Evolutionary conservation across 2,797 vertebrate genomes (phyloP).

Genomic region (Sebastes miniatus): DNA sequence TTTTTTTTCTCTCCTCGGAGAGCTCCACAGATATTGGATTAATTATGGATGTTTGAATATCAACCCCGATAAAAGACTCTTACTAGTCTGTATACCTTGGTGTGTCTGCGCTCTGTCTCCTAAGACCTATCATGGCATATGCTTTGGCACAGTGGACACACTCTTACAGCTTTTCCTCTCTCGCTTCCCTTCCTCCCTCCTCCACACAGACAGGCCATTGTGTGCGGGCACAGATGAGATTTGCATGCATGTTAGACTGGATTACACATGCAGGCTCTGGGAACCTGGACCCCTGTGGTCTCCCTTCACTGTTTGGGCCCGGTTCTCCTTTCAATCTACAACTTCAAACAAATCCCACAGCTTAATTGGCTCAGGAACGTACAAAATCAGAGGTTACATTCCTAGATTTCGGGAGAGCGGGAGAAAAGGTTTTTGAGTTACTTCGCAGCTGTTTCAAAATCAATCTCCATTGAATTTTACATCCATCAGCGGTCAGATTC

Average conservation of each 20-base stretch:
- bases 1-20: slow-evolving; percentile 35
- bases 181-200: slow-evolving; percentile 24
- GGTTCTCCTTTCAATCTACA: slow-evolving; percentile 50
- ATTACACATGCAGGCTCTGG: slow-evolving; percentile 83
- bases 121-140: slow-evolving; percentile 34
- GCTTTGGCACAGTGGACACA: slow-evolving; percentile 48
- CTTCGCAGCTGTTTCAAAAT: slow-evolving; percentile 33
- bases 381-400: slow-evolving; percentile 66
- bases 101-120: slow-evolving; percentile 39
- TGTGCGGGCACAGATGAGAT: slow-evolving; percentile 83
- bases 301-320: slow-evolving; percentile 50
- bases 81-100: slow-evolving; percentile 52
- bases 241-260: slow-evolving; percentile 86
- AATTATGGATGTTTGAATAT: slow-evolving; percentile 77
- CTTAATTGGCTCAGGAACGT: slow-evolving; percentile 70
- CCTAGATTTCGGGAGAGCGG: slow-evolving; percentile 29
- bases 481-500: slow-evolving; percentile 41
- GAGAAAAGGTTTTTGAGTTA: slow-evolving; percentile 9
- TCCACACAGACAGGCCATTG: slow-evolving; percentile 81
- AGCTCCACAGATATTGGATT: slow-evolving; percentile 64
- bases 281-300: slow-evolving; percentile 79
- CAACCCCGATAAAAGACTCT: slow-evolving; percentile 54
- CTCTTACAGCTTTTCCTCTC: slow-evolving; percentile 42
- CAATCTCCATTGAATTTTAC: slow-evolving; percentile 16
- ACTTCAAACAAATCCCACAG: slow-evolving; percentile 74